phyloP scores from a whole-genome alignment of 2,888 invertebrate genomes.

The Pteria penguin region DNA sequence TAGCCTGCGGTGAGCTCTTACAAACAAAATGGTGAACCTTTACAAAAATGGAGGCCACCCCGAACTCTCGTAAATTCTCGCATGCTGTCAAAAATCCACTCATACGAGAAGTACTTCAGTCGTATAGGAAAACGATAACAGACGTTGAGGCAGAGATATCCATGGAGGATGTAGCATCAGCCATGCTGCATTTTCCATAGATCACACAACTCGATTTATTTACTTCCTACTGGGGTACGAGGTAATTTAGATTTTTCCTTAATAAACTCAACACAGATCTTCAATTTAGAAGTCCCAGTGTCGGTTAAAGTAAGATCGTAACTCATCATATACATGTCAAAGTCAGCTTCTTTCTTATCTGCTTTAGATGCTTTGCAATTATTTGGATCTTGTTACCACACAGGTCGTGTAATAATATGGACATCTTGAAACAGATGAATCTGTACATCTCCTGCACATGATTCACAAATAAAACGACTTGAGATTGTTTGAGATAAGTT shows the following conservation, averaged over 20 bases:
- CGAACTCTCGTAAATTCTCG: constrained; percentile 46
- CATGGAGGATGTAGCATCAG: constrained; percentile 22
- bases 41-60: constrained; percentile 43
- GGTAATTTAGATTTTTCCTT: not conserved
- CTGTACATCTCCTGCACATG: too few species aligned
- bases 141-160: constrained; percentile 23
- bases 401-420: too few species aligned
- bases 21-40: constrained; percentile 17
- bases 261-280: constrained; percentile 5
- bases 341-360: not conserved
- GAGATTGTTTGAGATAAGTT: too few species aligned
- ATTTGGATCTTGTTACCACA: not conserved
- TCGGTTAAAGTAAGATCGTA: constrained; percentile 1
- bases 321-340: constrained; percentile 1
- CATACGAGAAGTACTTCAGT: constrained; percentile 39
- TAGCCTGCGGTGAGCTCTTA: constrained; percentile 31
- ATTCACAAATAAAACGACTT: too few species aligned
- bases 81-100: constrained; percentile 48
- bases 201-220: constrained; percentile 32
- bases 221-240: not conserved
- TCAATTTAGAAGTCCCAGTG: constrained; percentile 3
- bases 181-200: constrained; percentile 13
- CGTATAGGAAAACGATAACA: constrained; percentile 45
- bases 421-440: too few species aligned
- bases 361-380: constrained; percentile 9